phyloP scores from a whole-genome alignment of 2,888 invertebrate species.

The Nipponacmea schrenckii region DNA sequence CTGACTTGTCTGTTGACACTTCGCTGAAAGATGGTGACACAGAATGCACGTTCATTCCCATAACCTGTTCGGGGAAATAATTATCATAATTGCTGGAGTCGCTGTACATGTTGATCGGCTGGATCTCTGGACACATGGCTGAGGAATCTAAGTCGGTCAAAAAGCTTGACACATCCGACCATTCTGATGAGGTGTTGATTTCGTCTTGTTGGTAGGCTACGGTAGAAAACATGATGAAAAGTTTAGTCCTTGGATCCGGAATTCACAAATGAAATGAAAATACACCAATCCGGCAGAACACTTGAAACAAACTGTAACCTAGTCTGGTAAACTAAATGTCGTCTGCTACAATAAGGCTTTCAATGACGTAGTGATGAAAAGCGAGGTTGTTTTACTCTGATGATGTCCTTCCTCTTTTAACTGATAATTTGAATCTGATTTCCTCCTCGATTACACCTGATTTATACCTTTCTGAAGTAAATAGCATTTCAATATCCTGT shows the following conservation, averaged over 20 bases:
- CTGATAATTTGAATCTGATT: neutral
- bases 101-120: neutral
- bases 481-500: neutral
- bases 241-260: too few relatives aligned
- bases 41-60: conserved; percentile 1
- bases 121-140: neutral
- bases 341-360: too few relatives aligned
- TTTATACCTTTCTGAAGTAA: conserved; percentile 5
- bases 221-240: too few relatives aligned
- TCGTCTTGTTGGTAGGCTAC: too few relatives aligned
- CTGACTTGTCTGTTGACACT: neutral
- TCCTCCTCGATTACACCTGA: neutral
- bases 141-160: neutral
- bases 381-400: neutral
- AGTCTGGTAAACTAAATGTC: too few relatives aligned
- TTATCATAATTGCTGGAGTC: neutral
- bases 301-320: too few relatives aligned
- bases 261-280: too few relatives aligned
- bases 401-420: neutral
- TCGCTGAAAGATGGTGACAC: neutral
- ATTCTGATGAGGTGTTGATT: neutral
- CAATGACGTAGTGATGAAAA: too few relatives aligned
- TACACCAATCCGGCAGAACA: too few relatives aligned
- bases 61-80: conserved; percentile 1
- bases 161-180: neutral